A percentile compares a stretch with the other conserved stretches of the same genome.
phyloP scores from a whole-genome alignment of 2,888 invertebrate genomes.

The Teinopalpus imperialis region DNA sequence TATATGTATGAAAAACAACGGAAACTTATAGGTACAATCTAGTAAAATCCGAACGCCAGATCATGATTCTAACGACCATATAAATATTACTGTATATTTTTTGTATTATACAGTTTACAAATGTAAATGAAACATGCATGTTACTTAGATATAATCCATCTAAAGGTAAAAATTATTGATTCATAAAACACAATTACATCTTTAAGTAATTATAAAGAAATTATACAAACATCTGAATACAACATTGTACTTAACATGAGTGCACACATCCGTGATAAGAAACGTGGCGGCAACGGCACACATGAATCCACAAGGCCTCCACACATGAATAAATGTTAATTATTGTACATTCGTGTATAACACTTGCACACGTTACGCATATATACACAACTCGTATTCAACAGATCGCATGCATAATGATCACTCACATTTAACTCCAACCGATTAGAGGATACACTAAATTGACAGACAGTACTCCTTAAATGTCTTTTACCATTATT shows the following conservation, averaged over 20 bases:
- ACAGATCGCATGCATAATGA: constrained; percentile 39
- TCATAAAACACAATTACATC: no score
- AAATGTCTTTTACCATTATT: constrained; percentile 13
- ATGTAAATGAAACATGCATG: no score
- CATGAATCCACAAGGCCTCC: constrained; percentile 62
- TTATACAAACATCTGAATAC: constrained; percentile 44
- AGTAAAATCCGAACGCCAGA: no score
- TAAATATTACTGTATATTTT: no score
- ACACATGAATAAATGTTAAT: constrained; percentile 76
- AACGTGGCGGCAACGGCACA: constrained; percentile 41
- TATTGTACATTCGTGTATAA: constrained; percentile 71
- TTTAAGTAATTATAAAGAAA: constrained; percentile 45
- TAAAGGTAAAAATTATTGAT: no score
- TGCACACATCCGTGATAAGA: constrained; percentile 61
- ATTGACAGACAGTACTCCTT: constrained; percentile 32
- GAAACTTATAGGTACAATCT: no score
- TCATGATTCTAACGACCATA: no score
- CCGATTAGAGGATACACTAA: constrained; percentile 51
- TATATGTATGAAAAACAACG: no score
- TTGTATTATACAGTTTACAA: no score
- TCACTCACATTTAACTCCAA: constrained; percentile 52
- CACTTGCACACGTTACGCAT: constrained; percentile 47
- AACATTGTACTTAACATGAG: constrained; percentile 45
- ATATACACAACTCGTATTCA: constrained; percentile 25
- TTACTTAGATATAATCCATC: no score